Evolutionary conservation across 2,888 invertebrate genomes (phyloP).

Genomic region (Drosophila pseudotakahashii): DNA sequence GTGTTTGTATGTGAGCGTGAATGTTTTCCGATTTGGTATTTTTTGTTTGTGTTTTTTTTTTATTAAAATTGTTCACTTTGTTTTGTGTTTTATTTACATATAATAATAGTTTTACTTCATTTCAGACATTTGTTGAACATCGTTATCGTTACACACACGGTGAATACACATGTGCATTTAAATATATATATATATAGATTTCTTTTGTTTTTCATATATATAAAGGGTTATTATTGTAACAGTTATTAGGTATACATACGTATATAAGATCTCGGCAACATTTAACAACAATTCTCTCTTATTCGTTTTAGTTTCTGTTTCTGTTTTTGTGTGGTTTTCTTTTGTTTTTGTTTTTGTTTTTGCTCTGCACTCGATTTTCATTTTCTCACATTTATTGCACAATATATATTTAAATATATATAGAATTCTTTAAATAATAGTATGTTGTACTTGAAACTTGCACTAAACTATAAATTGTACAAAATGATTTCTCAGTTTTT

Average conservation of each 20-base stretch:
- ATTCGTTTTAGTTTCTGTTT: slow-evolving; percentile 35
- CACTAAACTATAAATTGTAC: slow-evolving; percentile 53
- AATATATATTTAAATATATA: slow-evolving; percentile 34
- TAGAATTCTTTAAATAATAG: slow-evolving; percentile 41
- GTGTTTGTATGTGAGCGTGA: slow-evolving; percentile 21
- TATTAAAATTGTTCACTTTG: slow-evolving; percentile 35
- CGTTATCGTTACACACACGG: slow-evolving; percentile 40
- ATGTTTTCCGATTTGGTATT: slow-evolving; percentile 11
- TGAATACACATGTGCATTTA: slow-evolving; percentile 33
- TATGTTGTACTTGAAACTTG: slow-evolving; percentile 54
- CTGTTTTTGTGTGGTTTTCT: slow-evolving; percentile 16
- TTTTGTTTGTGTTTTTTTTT: slow-evolving; percentile 12
- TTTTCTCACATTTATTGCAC: slow-evolving; percentile 48
- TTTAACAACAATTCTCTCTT: slow-evolving; percentile 49
- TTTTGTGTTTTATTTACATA: slow-evolving; percentile 47
- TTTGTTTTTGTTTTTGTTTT: slow-evolving; percentile 25
- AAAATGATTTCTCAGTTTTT: slow-evolving; percentile 45
- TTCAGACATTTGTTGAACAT: slow-evolving; percentile 53
- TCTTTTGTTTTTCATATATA: slow-evolving; percentile 5
- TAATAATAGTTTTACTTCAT: slow-evolving; percentile 54
- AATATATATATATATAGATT: background rate
- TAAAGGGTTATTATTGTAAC: slow-evolving; percentile 49
- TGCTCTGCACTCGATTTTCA: slow-evolving; percentile 29
- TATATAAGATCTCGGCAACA: slow-evolving; percentile 53
- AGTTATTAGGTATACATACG: slow-evolving; percentile 56